Conservation (phyloP, 2,888 invertebrate genomes). For the Xestia sexstrigata region DNA sequence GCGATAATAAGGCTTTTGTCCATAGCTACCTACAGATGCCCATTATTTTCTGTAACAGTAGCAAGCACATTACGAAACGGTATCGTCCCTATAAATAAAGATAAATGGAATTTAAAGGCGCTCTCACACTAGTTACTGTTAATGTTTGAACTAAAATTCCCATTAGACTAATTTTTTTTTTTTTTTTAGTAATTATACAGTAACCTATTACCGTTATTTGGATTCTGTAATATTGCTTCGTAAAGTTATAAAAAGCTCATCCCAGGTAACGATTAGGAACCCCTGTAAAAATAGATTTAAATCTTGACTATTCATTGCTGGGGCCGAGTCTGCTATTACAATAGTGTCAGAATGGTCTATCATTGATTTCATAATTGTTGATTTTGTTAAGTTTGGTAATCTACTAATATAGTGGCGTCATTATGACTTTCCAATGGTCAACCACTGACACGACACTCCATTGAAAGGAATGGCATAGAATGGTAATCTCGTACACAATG, state of each 20-base stretch:
- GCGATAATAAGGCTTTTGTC: background rate
- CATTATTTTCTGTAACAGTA: constrained; percentile 37
- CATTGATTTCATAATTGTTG: too few relatives aligned
- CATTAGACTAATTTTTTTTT: background rate
- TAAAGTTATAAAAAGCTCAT: background rate
- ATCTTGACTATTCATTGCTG: background rate
- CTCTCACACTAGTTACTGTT: background rate
- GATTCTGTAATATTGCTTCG: background rate
- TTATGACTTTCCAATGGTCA: too few relatives aligned
- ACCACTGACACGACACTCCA: too few relatives aligned
- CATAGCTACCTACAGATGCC: background rate
- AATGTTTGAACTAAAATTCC: background rate
- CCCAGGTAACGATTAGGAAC: background rate
- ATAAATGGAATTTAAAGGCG: constrained; percentile 28
- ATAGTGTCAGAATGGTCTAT: too few relatives aligned
- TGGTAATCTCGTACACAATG: too few relatives aligned
- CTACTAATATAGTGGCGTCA: too few relatives aligned
- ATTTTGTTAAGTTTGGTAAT: too few relatives aligned
- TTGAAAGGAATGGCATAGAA: too few relatives aligned
- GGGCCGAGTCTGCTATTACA: too few relatives aligned
- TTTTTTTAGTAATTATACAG: background rate
- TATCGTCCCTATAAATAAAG: constrained; percentile 43
- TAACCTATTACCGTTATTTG: background rate
- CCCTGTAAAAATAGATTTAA: background rate
- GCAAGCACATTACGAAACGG: constrained; percentile 36